These are phyloP conservation scores for Sceloporus tristichus DNA, from an alignment of 2,113 vertebrate genomes.

Conservation along the genomic window DNA sequence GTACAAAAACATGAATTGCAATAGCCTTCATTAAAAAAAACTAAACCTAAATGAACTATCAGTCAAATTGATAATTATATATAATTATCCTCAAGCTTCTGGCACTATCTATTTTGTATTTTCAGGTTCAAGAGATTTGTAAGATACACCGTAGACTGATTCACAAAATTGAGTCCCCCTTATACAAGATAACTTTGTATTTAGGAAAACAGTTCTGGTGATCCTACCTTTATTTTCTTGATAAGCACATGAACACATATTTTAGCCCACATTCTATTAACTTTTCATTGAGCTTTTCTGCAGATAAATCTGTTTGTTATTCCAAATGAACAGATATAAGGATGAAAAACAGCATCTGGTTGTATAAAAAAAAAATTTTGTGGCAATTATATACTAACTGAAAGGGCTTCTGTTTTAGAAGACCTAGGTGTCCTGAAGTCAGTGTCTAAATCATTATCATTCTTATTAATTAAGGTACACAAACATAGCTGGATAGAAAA, in stretches of 20 bases:
- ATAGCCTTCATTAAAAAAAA: background rate
- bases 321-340: background rate
- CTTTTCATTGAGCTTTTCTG: background rate
- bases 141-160: background rate
- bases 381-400: background rate
- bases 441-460: background rate
- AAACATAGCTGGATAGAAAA: background rate
- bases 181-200: background rate
- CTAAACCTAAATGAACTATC: background rate
- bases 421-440: background rate
- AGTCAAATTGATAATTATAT: background rate
- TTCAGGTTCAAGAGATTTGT: background rate
- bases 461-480: background rate
- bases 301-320: background rate
- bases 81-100: background rate
- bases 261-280: background rate
- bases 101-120: background rate
- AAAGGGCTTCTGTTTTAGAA: background rate
- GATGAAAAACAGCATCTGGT: background rate
- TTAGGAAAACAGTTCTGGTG: background rate
- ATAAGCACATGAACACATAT: background rate
- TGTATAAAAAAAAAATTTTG: background rate
- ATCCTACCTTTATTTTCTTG: background rate
- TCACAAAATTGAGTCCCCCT: background rate
- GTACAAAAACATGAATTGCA: background rate